These are phyloP conservation scores for Neoniphon sammara DNA, from an alignment of 2,797 vertebrate species.

Conservation along the genomic window DNA sequence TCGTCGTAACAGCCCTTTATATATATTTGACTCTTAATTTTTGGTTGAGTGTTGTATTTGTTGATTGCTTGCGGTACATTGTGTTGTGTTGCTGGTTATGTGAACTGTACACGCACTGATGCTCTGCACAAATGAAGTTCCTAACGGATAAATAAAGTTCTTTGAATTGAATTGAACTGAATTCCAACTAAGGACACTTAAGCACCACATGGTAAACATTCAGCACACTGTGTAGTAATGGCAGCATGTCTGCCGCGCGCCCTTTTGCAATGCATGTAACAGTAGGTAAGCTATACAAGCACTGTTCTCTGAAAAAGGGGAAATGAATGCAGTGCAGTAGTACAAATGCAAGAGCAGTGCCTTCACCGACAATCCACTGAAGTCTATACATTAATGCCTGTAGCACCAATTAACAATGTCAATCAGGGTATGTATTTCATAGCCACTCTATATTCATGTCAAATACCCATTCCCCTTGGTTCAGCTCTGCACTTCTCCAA, in stretches of 20 bases:
- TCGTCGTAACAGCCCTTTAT: slow-evolving; percentile 7
- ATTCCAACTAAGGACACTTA: slow-evolving; percentile 13
- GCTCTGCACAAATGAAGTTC: too few relatives aligned
- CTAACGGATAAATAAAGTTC: too few relatives aligned
- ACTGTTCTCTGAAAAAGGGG: slow-evolving; percentile 1
- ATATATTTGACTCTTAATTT: too few relatives aligned
- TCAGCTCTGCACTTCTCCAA: slow-evolving; percentile 12
- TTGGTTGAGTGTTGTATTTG: too few relatives aligned
- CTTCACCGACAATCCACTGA: slow-evolving; percentile 1
- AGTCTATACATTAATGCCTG: background rate
- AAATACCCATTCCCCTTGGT: slow-evolving; percentile 36
- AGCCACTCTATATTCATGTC: slow-evolving; percentile 36
- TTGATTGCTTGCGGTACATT: too few relatives aligned
- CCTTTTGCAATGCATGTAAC: slow-evolving; percentile 24
- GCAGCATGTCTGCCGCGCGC: background rate
- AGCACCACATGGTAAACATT: slow-evolving; percentile 42
- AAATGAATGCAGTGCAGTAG: slow-evolving; percentile 1
- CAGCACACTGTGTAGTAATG: slow-evolving; percentile 11
- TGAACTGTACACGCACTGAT: too few relatives aligned
- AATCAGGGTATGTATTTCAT: background rate
- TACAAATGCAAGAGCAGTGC: slow-evolving; percentile 23
- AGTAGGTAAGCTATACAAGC: slow-evolving; percentile 2
- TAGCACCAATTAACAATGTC: slow-evolving; percentile 18
- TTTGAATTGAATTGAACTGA: too few relatives aligned
- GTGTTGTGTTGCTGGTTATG: too few relatives aligned